Conservation (phyloP, 2,113 vertebrate species). For the Rhinichthys klamathensis region DNA sequence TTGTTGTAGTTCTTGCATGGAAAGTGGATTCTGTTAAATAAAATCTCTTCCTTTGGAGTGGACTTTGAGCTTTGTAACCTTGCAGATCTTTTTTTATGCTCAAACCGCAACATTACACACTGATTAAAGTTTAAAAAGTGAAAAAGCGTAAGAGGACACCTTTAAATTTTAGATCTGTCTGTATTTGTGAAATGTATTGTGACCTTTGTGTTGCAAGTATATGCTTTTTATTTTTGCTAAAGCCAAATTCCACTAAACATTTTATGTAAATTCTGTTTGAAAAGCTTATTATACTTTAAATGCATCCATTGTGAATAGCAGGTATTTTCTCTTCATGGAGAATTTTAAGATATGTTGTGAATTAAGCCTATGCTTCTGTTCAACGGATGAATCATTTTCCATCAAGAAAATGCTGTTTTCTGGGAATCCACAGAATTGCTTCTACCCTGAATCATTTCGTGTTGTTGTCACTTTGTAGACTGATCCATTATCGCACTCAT, state of each 20-base stretch:
- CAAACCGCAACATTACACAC: too few species aligned
- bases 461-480: constrained; percentile 33
- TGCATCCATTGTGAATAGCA: background rate
- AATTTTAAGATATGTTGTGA: background rate
- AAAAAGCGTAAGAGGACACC: background rate
- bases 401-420: background rate
- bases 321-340: background rate
- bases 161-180: background rate
- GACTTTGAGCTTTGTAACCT: too few species aligned
- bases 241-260: background rate
- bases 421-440: background rate
- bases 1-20: too few species aligned
- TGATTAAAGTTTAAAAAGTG: too few species aligned
- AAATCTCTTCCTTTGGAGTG: too few species aligned
- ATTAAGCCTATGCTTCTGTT: background rate
- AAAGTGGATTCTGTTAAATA: too few species aligned
- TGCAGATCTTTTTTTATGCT: too few species aligned
- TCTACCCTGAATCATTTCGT: constrained; percentile 3
- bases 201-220: background rate
- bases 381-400: constrained; percentile 18
- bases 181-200: background rate
- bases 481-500: constrained; percentile 39
- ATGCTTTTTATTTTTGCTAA: background rate
- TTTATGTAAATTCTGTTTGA: background rate
- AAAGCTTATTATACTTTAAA: background rate